These are phyloP conservation scores for Lacanobia oleracea DNA, from an alignment of 2,888 invertebrate species.

Conservation along the genomic window DNA sequence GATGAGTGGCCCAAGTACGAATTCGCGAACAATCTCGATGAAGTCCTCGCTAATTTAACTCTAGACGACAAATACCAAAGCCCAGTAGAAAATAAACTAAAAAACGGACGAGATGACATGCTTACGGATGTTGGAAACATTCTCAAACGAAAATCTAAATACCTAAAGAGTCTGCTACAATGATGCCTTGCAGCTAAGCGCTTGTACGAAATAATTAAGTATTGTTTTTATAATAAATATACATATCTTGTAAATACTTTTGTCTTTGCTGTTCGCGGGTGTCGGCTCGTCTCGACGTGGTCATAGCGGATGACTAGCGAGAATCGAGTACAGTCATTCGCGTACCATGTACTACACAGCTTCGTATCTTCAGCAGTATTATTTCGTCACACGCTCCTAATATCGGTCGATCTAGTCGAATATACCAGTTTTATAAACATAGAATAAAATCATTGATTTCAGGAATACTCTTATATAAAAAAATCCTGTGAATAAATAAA, in stretches of 20 bases:
- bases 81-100: constrained; percentile 85
- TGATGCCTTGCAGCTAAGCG: constrained; percentile 73
- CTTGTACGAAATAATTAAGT: constrained; percentile 61
- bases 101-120: constrained; percentile 87
- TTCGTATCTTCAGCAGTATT: constrained; percentile 25
- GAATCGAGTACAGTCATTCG: not conserved
- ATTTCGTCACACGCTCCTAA: constrained; percentile 3
- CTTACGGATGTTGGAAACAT: constrained; percentile 88
- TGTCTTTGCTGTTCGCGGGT: constrained; percentile 58
- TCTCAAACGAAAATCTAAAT: constrained; percentile 90
- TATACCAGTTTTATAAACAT: not conserved
- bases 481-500: too few relatives aligned
- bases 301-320: constrained; percentile 1
- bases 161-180: constrained; percentile 84
- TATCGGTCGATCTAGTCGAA: not conserved
- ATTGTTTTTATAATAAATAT: constrained; percentile 68
- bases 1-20: constrained; percentile 83
- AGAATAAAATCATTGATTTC: not conserved
- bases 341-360: constrained; percentile 14
- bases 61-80: constrained; percentile 79
- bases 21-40: constrained; percentile 77
- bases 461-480: not conserved
- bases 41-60: constrained; percentile 81
- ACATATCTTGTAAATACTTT: constrained; percentile 80
- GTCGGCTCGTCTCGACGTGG: constrained; percentile 14